A percentile compares a stretch with the other conserved stretches of the same genome.
Conservation (phyloP, 2,888 invertebrate genomes). For the Ceratothoa steindachneri region DNA sequence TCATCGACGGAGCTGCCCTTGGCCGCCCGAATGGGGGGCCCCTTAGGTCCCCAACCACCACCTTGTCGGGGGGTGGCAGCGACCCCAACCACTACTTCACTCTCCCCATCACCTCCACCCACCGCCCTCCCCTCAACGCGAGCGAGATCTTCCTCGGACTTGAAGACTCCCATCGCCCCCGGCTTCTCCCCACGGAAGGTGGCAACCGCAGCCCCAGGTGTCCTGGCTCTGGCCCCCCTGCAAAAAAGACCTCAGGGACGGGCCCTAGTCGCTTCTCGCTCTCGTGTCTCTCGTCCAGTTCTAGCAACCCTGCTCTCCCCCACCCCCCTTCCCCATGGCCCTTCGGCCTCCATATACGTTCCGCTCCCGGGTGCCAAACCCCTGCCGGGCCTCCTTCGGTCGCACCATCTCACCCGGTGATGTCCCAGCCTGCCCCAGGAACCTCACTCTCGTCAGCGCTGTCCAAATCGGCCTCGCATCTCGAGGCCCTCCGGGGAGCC, state of each 20-base stretch:
- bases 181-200: neutral
- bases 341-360: conserved; percentile 21
- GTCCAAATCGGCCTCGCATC: conserved; percentile 41
- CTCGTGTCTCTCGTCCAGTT: neutral
- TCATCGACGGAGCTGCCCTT: conserved; percentile 16
- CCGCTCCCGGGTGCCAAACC: too few relatives aligned
- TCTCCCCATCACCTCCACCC: neutral
- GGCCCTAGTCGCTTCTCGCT: neutral
- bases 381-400: conserved; percentile 43
- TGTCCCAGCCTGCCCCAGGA: conserved; percentile 21
- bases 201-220: neutral
- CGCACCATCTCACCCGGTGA: conserved; percentile 21
- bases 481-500: conserved; percentile 30
- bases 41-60: neutral
- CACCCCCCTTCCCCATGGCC: neutral
- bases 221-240: conserved; percentile 12
- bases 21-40: neutral
- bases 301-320: neutral
- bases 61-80: neutral
- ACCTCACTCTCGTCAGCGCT: conserved; percentile 15
- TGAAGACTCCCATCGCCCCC: neutral
- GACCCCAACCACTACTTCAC: conserved; percentile 5
- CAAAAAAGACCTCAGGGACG: neutral
- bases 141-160: neutral
- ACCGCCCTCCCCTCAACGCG: neutral